Evolutionary conservation across 64 coral and sea anemone genomes (phyloP), one percentile per base, ranked within the genome.

Genomic region (Actinia tenebrosa): DNA sequence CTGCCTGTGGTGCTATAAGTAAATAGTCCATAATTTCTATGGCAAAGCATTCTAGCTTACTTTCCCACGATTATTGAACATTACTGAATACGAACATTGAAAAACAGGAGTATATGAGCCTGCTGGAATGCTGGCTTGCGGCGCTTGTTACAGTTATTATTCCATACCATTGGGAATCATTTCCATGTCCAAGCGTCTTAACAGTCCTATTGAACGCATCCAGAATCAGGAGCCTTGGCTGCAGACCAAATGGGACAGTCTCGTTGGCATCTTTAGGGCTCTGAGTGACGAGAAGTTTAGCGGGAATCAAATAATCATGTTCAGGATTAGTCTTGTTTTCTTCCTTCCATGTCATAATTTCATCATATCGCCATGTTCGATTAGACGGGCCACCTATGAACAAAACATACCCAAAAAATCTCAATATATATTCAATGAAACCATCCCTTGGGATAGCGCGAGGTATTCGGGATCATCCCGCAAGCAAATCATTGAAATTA

Each of bases 291-390:
- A 88, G 17, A 3, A 94, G 89, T 88, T 79, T 44, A 19, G 58
- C 75, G 14, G 92, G 92, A 18, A 94, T 94, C 16, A 84, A 78
- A 53, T 88, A 94, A 85, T 87, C 80, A n/a, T 63, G 53, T 59
- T 50, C 64, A 16, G 56, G 85, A 54, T 16, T 81, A 25, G 87
- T 86, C 20, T 87, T 91, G 82, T 94, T 94, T 56, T 68, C 85
- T 88, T 90, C 92, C 56, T 84, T 78, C 88, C 85, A 90, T 19
- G 17, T 13, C 42, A 82, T 87, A 1, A 43, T 72, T 22, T 94
- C 89, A 80, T 94, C 92, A 88, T 91, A 94, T 9, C 92, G 52
- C 82, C 64, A 91, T 53, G 89, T 94, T 18, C 89, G 86, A 88
- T 90, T 94, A 14, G 56, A 84, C 37, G 92, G 88, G 9, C 92